Evolutionary conservation across 1,140 invertebrate species (phyloP), one percentile per base, ranked within the genome.

Genomic region (Globodera rostochiensis): DNA sequence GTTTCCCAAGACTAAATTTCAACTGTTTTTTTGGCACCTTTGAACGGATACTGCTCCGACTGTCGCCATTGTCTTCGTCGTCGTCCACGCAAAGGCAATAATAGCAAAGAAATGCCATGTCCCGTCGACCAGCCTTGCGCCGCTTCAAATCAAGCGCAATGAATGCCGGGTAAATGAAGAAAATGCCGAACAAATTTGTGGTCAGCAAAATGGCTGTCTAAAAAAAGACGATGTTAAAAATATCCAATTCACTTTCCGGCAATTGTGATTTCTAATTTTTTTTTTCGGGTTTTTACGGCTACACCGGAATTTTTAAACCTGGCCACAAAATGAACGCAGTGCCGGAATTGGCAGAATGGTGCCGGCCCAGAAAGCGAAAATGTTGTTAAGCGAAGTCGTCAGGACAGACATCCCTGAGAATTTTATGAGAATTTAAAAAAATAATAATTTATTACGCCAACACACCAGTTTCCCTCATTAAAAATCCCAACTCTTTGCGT

Each of bases 301-400:
- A 36, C 36, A 36, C 36, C 36, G 36, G 36, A 36, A 36, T 36
- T 36, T 36, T 36, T 36, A 36, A 36, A 83, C 81, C 74, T 96
- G 95, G 21, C 98, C 91, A 76, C 94, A 95, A 89, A 98, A 97
- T 8, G 95, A 94, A 86, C 96, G 92, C 60, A 98, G 91, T 2
- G 96, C 96, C 1, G 97, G 97, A 66, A 98, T 95, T 0, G 96
- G 96, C 79, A 98, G 94, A 57, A 98, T 92, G 4, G 94, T 94
- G 0, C 96, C 96, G 3, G 95, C 93, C 77, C 96, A 90, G 85
- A 93, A 92, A 1, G 91, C 91, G 19, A 95, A 94, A 49, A 94
- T 93, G 87, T 95, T 96, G 90, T 94, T 94, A 46, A 96, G 90
- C 0, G 95, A 78, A 13, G 77, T 78, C 7, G 66, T 78, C 15